These are phyloP conservation scores for Leguminivora glycinivorella DNA, from an alignment of 1,140 invertebrate species.

Conservation along the genomic window DNA sequence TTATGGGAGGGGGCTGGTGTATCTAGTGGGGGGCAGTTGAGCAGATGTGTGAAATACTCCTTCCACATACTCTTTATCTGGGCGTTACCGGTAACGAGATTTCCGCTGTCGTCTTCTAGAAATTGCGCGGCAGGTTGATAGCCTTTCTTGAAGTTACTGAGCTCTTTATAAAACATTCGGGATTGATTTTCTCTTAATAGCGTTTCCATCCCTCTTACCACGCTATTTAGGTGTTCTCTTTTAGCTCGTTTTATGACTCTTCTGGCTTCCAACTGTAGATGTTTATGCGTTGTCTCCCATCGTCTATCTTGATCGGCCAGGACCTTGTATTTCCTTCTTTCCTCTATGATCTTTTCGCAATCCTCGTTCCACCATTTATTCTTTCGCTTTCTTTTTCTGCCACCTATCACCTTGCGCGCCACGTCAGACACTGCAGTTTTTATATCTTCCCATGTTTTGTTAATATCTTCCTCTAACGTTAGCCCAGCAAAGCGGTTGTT, in stretches of 20 bases:
- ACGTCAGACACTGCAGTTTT: too few relatives aligned
- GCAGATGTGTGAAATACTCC: neutral
- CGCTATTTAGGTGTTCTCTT: neutral
- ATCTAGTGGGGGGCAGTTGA: neutral
- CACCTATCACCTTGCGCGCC: neutral
- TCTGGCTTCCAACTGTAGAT: neutral
- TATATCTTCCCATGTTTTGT: too few relatives aligned
- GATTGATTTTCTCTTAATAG: neutral
- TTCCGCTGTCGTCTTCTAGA: neutral
- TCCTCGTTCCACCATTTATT: neutral
- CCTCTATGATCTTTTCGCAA: neutral
- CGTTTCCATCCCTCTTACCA: slow-evolving; percentile 1
- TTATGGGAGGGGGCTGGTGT: neutral
- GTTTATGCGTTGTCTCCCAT: neutral
- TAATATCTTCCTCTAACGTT: too few relatives aligned
- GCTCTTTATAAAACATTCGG: slow-evolving; percentile 12
- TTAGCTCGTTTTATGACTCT: neutral
- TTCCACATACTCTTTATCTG: neutral
- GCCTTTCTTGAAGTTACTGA: neutral
- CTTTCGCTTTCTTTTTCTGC: neutral
- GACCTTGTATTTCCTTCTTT: neutral
- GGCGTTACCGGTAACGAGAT: neutral
- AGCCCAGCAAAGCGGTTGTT: too few relatives aligned
- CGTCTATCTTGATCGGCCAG: neutral
- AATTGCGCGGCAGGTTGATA: neutral